Evolutionary conservation across 2,797 vertebrate genomes (phyloP), one percentile per base, ranked within the genome.

Genomic region (Neomorphus geoffroyi): DNA sequence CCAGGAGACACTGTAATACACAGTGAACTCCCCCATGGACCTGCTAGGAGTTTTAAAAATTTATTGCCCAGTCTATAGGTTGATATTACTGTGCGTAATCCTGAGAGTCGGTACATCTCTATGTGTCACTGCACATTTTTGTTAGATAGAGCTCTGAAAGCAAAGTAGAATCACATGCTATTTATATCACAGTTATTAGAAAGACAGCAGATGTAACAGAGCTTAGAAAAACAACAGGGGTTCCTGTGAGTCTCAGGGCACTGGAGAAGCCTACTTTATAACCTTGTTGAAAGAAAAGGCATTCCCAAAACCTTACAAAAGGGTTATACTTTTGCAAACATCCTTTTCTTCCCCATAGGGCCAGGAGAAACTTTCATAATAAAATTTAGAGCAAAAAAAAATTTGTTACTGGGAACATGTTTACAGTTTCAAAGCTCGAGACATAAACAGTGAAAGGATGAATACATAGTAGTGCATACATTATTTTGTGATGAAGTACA

Each of bases 41-140:
- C 87, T 4, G 24, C 35, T 67, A 35, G 5, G 72, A 53, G 51
- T 86, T 92, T 93, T 62, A 89, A 95, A 91, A 91, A 91, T 91
- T 65, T 74, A 85, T 87, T 84, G 71, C 39, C 57, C 81, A 80
- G 9, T 86, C 77, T 92, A 69, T 57, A 66, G 62, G 53, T 66
- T 90, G 91, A 58, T 88, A 77, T 46, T 37, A 18, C 62, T 57
- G 65, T 50, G 67, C 0, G 1, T 57, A 86, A 86, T 91, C 56
- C 45, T 46, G 58, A 45, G 79, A 82, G 78, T 0, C 45, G 57
- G 77, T 69, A 79, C 67, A 14, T 24, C 51, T 21, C 72, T 39
- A 4, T 84, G 81, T 96, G 94, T 91, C 94, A 86, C 69, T 74
- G 84, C 66, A 67, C 39, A 71, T 96, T 91, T 94, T 78, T 73